phyloP scores from a whole-genome alignment of 2,888 invertebrate genomes.

The Lasius platythorax region DNA sequence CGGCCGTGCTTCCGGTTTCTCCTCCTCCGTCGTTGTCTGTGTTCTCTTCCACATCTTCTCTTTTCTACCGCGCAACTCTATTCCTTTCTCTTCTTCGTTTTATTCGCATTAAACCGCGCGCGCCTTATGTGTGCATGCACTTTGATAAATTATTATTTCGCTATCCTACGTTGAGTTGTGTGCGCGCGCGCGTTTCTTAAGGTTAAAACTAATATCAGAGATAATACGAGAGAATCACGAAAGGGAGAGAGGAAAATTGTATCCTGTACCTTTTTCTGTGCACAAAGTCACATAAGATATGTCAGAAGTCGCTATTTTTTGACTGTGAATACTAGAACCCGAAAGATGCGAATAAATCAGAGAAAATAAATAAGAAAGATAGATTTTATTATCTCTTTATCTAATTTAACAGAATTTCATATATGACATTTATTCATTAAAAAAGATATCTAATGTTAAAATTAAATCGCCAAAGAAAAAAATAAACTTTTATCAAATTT shows the following conservation, averaged over 20 bases:
- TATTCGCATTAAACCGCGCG: background rate
- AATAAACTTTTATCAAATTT: background rate
- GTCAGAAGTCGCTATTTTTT: background rate
- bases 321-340: background rate
- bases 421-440: background rate
- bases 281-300: background rate
- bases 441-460: background rate
- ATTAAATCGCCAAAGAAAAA: background rate
- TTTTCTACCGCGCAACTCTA: background rate
- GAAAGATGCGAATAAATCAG: background rate
- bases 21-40: conserved; percentile 57
- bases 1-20: conserved; percentile 79
- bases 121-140: background rate
- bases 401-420: background rate
- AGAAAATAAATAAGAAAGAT: background rate
- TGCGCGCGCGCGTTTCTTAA: background rate
- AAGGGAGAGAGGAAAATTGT: background rate
- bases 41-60: conserved; percentile 16
- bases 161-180: background rate
- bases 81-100: conserved; percentile 10
- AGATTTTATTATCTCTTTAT: background rate
- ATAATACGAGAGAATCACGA: conserved; percentile 6
- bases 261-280: background rate
- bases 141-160: conserved; percentile 34
- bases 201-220: background rate